Base-by-base conservation (phyloP, 2,113 vertebrate species). In the Gopherus flavomarginatus region DNA sequence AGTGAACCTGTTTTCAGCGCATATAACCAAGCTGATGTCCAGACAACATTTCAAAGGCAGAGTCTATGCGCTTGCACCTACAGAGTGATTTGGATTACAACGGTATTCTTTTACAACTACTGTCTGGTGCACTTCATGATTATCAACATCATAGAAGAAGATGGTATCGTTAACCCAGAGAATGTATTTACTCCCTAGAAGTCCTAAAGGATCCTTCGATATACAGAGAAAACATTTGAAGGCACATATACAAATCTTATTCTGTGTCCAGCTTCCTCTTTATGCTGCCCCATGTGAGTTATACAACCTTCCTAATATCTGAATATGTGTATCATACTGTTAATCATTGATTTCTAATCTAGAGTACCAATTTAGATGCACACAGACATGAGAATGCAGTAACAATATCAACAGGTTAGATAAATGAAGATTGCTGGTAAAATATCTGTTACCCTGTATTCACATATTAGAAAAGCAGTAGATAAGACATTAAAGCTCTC, bases 371-470 rank as follows among this genome's bases (percentile, higher is more conserved):
- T 49, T 91, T 47, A 65, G 38, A 85, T 52, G 57, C n/a, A 91
- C 90, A 92, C 29, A 91, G 88, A 83, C 50, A 89, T 16, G 72
- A 0, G 0, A 72, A 95, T 49, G 35, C 27, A 93, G 65, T 69
- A 69, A 69, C 54, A 90, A 87, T 79, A 88, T 83, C 91, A 94
- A 86, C 88, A 94, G 42, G 79, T 29, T 83, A 91, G 6, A n/a
- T 2, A 86, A 47, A 82, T 79, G 79, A 84, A 86, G 72, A 62
- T 94, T 95, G 87, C 52, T 93, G 79, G 92, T 93, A 78, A 56
- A 89, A 95, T 19, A 87, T n/a, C 62, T 35, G 88, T 53, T 95
- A 84, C 84, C 59, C 77, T 94, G 93, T 85, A 90, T 29, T 94
- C 90, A 93, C 53, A 42, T 50, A 69, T 91, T 69, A 85, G 49